Evolutionary conservation across 1,140 invertebrate species (phyloP), one percentile per base, ranked within the genome.

Genomic region (Drosophila carrolli): DNA sequence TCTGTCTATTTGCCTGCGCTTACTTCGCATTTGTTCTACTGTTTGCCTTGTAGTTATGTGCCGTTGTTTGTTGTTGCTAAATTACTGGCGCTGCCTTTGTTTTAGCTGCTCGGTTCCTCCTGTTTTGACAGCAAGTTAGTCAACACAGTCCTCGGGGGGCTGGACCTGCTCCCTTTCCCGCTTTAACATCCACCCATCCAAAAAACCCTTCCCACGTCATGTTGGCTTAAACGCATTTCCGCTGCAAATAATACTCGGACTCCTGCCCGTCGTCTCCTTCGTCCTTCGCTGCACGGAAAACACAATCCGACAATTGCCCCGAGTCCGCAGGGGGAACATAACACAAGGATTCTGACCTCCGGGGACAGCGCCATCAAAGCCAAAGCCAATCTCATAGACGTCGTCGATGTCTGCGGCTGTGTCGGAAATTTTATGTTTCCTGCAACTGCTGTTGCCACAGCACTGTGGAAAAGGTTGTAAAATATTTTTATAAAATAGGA

Each of bases 111-210:
- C n/a, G 48, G 58, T 11, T 23, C 35, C 48, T 43, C 38, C 65
- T 84, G 81, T 89, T 89, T 84, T 89, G 85, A 89, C 85, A 89
- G 81, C 55, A 54, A 89, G 67, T 89, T 70, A 81, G 81, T 89
- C 81, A 81, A 54, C 63, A 83, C 23, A 54, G 75, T 65, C 55
- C 63, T 77, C 51, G 19, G 72, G 55, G 56, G 40, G 27, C 56
- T n/a, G 40, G 38, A 37, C 62, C 1, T 14, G 11, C 10, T 11
- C 19, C 41, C 16, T 32, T 41, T 38, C 44, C 29, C 29, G 7
- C 0, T 32, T 32, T 32, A 6, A 8, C 29, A 32, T 8, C 29
- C 29, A 19, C 16, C 44, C 50, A 37, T 11, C 29, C 65, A 14
- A 37, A 35, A 47, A 41, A 19, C 19, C 32, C 50, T 19, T n/a